Percentiles rank a stretch among this genome's conserved stretches.
Evolutionary conservation across 2,797 vertebrate genomes (phyloP).

Genomic region (Holocentrus rufus): DNA sequence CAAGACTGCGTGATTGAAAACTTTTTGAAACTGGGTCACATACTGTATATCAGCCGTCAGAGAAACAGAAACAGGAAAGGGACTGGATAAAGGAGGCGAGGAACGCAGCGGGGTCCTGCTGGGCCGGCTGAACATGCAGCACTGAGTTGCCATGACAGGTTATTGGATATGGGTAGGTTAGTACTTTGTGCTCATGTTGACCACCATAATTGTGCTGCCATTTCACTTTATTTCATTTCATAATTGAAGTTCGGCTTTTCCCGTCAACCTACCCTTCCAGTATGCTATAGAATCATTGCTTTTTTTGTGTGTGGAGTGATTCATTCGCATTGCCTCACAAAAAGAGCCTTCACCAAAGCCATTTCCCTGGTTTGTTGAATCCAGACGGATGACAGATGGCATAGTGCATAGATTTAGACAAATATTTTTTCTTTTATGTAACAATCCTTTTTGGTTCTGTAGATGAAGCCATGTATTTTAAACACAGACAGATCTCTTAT

Average conservation of each 20-base stretch:
- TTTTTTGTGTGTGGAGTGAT: slow-evolving; percentile 36
- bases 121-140: slow-evolving; percentile 44
- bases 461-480: not conserved
- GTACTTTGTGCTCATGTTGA: slow-evolving; percentile 28
- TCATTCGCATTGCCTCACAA: slow-evolving; percentile 31
- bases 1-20: slow-evolving; percentile 52
- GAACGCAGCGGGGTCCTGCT: slow-evolving; percentile 31
- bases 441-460: not conserved
- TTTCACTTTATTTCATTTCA: slow-evolving; percentile 34
- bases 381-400: slow-evolving; percentile 31
- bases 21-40: slow-evolving; percentile 64
- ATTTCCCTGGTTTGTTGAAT: slow-evolving; percentile 20
- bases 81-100: slow-evolving; percentile 39
- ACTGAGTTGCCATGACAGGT: slow-evolving; percentile 40
- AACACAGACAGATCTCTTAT: too few species aligned
- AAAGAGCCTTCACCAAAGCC: slow-evolving; percentile 27
- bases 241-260: slow-evolving; percentile 23
- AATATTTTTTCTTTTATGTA: slow-evolving; percentile 20
- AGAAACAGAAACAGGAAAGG: slow-evolving; percentile 33
- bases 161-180: slow-evolving; percentile 30
- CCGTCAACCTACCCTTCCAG: slow-evolving; percentile 23
- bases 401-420: slow-evolving; percentile 13
- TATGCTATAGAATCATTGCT: slow-evolving; percentile 16
- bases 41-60: slow-evolving; percentile 52
- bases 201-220: slow-evolving; percentile 33